phyloP scores from a whole-genome alignment of 2,888 invertebrate species.

The Fragum whitleyi region DNA sequence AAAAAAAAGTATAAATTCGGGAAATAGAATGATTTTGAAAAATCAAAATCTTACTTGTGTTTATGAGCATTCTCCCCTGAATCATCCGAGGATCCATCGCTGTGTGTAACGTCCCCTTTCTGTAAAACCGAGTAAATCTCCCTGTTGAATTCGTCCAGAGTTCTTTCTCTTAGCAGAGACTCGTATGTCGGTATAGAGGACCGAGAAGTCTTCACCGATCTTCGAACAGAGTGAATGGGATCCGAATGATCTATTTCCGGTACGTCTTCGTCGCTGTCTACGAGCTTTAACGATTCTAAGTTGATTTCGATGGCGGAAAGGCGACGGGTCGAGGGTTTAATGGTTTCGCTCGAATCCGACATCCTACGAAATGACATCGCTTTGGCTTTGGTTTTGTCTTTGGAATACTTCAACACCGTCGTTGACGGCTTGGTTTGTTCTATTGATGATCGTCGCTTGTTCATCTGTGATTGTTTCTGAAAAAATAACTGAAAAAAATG shows the following conservation, averaged over 20 bases:
- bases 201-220: constrained; percentile 8
- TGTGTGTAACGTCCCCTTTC: background rate
- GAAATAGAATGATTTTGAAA: too few species aligned
- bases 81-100: constrained; percentile 1
- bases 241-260: constrained; percentile 59
- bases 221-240: constrained; percentile 46
- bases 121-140: constrained; percentile 5
- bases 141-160: constrained; percentile 18
- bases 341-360: background rate
- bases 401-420: background rate
- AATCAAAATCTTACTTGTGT: background rate
- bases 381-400: background rate
- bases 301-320: background rate
- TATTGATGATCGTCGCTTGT: constrained; percentile 4
- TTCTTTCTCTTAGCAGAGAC: constrained; percentile 16
- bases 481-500: background rate
- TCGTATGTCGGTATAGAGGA: constrained; percentile 19
- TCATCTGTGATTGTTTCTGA: background rate
- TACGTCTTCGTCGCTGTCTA: constrained; percentile 54
- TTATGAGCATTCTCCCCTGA: background rate
- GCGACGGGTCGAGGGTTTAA: background rate
- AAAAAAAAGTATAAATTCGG: too few species aligned
- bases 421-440: background rate
- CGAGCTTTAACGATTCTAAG: background rate
- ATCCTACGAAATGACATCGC: background rate